phyloP scores from a whole-genome alignment of 2,888 invertebrate genomes.

The Eupithecia exiguata region DNA sequence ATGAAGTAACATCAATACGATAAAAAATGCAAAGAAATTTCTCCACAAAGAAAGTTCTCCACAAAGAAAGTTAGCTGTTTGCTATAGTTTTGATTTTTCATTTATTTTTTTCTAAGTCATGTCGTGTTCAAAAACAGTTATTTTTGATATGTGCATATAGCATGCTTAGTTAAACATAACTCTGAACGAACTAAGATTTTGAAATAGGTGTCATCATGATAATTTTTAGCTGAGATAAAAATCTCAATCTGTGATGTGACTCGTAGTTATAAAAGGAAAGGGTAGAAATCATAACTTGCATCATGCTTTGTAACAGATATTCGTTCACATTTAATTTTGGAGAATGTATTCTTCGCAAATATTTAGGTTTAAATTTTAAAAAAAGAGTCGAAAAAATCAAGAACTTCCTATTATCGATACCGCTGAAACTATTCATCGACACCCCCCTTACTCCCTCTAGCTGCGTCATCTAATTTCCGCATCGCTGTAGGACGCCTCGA shows the following conservation, averaged over 20 bases:
- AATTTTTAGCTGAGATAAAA: neutral
- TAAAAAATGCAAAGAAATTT: neutral
- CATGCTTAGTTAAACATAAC: neutral
- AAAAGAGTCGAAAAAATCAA: neutral
- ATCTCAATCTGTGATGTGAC: neutral
- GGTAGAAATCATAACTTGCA: neutral
- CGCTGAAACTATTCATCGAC: conserved; percentile 28
- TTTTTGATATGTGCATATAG: neutral
- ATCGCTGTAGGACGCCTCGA: conserved; percentile 54
- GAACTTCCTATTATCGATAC: neutral
- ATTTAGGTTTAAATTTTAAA: neutral
- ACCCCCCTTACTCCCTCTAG: conserved; percentile 38
- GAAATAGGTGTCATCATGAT: neutral
- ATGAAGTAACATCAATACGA: neutral
- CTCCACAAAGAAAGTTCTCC: too few species aligned
- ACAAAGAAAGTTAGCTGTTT: too few species aligned
- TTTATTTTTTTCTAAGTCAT: neutral
- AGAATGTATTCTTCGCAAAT: neutral
- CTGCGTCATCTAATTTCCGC: conserved; percentile 72
- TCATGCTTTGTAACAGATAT: neutral
- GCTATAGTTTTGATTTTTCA: too few species aligned
- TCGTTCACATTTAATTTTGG: neutral
- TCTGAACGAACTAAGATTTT: neutral
- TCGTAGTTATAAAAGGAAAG: too few species aligned
- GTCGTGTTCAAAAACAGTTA: neutral